Evolutionary conservation across 2,888 invertebrate genomes (phyloP), one percentile per base, ranked within the genome.

Genomic region (Cataglyphis cursor): DNA sequence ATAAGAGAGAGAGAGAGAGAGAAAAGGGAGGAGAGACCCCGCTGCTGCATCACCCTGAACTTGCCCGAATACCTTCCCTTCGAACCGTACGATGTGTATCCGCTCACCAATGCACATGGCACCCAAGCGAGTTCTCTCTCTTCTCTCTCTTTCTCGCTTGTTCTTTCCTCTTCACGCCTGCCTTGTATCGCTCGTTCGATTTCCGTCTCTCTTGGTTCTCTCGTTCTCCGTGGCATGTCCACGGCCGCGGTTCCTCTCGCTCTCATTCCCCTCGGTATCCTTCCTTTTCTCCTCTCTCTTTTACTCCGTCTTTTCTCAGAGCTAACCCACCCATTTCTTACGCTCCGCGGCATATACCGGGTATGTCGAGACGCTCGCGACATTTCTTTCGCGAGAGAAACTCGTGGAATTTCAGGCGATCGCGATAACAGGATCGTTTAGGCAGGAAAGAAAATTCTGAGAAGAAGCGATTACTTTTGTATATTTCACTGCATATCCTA

Each of bases 261-360:
- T 44, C 48, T 66, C 41, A 28, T 61, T 74, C 38, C n/a, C 9
- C 35, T 85, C 61, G 85, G 72, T 65, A 64, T 65, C 82, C 59
- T 76, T 80, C 70, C 64, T 64, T 84, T 83, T 57, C 85, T 81
- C 83, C 76, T 83, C 84, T 85, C 76, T 73, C n/a, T n/a, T 51
- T n/a, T 75, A 41, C 83, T 68, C 24, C 54, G 78, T 80, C 68
- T 81, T 48, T 92, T 91, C 92, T 89, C 88, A 87, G 80, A 90
- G 90, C 92, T 91, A 92, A 93, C 92, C 92, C 93, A 92, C 92
- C 92, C 93, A 93, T 94, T 93, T 93, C 93, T 94, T 93, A 91
- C 92, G 93, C 92, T 93, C 91, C 66, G 85, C 88, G 51, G 51
- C 72, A 88, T 90, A 88, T 91, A 93, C 90, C 91, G 92, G 91